Percentiles rank a stretch among this genome's conserved stretches.
Evolutionary conservation across 2,113 vertebrate genomes (phyloP).

Genomic region (Calidris pugnax): DNA sequence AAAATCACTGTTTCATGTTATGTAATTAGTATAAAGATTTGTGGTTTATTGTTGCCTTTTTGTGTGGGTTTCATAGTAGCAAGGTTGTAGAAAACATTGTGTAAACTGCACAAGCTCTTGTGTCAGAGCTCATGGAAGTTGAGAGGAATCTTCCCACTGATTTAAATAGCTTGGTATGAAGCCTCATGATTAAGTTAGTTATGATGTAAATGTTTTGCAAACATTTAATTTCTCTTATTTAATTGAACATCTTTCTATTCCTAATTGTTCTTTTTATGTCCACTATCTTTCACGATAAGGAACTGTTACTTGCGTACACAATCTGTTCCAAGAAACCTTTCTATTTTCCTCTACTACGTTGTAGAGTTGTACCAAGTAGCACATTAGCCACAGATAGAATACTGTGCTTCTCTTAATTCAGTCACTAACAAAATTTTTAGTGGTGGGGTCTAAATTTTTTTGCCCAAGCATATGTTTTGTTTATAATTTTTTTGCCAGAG

Average conservation of each 20-base stretch:
- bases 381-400: background rate
- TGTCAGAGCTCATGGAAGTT: background rate
- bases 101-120: background rate
- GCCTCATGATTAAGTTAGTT: background rate
- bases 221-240: background rate
- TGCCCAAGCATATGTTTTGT: background rate
- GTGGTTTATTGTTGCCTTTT: background rate
- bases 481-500: background rate
- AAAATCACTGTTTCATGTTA: background rate
- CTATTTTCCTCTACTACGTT: background rate
- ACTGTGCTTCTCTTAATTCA: background rate
- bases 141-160: background rate
- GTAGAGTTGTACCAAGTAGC: background rate
- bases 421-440: background rate
- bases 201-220: background rate
- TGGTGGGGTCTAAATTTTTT: background rate
- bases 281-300: background rate
- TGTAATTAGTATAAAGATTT: background rate
- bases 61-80: background rate
- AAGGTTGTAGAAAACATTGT: background rate
- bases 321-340: background rate
- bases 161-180: background rate
- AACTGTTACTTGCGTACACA: rapidly evolving
- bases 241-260: background rate
- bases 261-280: background rate